Percentiles rank a stretch among this genome's conserved stretches.
Evolutionary conservation across 2,888 invertebrate species (phyloP).

Genomic region (Merodon equestris): DNA sequence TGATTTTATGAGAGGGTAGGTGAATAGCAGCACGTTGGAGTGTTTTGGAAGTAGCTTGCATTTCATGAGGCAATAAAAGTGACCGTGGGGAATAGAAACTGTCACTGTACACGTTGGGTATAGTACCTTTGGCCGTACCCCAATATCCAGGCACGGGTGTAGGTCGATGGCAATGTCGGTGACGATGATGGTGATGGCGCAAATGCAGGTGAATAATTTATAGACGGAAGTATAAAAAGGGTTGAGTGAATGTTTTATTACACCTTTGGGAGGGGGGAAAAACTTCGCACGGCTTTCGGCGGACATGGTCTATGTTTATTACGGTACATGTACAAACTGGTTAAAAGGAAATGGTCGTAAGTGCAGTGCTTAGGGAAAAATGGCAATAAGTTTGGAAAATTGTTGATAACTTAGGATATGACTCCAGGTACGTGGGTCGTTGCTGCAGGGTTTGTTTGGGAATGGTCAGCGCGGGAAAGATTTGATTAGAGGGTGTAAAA

Average conservation of each 20-base stretch:
- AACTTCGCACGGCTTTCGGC: conserved; percentile 36
- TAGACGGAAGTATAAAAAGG: conserved; percentile 45
- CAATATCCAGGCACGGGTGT: too few species aligned
- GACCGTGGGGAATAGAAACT: conserved; percentile 46
- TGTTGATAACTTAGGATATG: conserved; percentile 48
- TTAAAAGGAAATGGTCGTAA: conserved; percentile 59
- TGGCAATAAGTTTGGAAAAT: conserved; percentile 56
- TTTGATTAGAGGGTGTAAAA: conserved; percentile 7
- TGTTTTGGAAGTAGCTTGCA: conserved; percentile 50
- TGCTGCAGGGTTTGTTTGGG: too few species aligned
- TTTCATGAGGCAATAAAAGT: conserved; percentile 51
- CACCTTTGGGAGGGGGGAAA: conserved; percentile 29
- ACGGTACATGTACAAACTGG: conserved; percentile 33
- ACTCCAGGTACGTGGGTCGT: conserved; percentile 18
- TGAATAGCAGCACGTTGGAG: conserved; percentile 6
- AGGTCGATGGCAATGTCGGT: conserved; percentile 33
- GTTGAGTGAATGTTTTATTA: conserved; percentile 62
- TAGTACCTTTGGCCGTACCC: too few species aligned
- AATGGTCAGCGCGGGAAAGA: not conserved
- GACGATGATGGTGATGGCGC: conserved; percentile 53
- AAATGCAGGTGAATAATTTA: conserved; percentile 67
- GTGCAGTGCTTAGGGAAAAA: conserved; percentile 58
- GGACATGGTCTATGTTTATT: conserved; percentile 34
- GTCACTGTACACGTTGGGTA: conserved; percentile 7
- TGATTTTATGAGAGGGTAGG: conserved; percentile 22